Evolutionary conservation across 2,113 vertebrate genomes (phyloP).

Genomic region (Eolophus roseicapilla): DNA sequence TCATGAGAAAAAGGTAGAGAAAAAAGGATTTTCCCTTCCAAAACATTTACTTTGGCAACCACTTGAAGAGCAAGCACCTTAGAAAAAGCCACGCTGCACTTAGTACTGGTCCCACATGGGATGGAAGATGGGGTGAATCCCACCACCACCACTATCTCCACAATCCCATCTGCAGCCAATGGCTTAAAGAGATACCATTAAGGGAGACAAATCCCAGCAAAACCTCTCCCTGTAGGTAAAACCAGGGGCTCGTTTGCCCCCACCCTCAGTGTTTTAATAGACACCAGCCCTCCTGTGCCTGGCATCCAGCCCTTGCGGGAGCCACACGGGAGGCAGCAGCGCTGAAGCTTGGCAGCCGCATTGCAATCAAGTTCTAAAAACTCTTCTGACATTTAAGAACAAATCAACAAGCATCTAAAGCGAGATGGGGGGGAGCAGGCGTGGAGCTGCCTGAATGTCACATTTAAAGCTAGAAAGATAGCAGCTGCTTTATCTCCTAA

Average conservation of each 20-base stretch:
- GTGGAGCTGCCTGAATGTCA: slow-evolving; percentile 77
- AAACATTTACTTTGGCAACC: neutral
- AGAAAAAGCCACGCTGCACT: neutral
- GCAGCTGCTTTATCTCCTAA: slow-evolving; percentile 79
- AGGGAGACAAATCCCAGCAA: neutral
- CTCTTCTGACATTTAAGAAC: slow-evolving; percentile 79
- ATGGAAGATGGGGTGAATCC: neutral
- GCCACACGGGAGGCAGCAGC: neutral
- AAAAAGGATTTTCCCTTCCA: neutral
- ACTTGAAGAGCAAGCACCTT: neutral
- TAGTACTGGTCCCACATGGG: fast-evolving
- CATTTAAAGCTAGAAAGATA: slow-evolving; percentile 75
- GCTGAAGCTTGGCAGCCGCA: neutral
- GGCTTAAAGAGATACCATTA: fast-evolving
- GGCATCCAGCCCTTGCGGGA: neutral
- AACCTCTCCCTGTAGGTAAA: neutral
- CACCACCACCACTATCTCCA: neutral
- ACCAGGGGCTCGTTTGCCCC: neutral
- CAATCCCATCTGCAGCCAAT: neutral
- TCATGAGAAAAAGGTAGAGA: neutral
- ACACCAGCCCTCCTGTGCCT: neutral
- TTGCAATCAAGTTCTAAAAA: slow-evolving; percentile 67
- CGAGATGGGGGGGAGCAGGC: slow-evolving; percentile 22
- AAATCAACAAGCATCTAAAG: slow-evolving; percentile 78
- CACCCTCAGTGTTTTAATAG: neutral